Conservation (phyloP, 2,113 vertebrate genomes). For the Naja naja region DNA sequence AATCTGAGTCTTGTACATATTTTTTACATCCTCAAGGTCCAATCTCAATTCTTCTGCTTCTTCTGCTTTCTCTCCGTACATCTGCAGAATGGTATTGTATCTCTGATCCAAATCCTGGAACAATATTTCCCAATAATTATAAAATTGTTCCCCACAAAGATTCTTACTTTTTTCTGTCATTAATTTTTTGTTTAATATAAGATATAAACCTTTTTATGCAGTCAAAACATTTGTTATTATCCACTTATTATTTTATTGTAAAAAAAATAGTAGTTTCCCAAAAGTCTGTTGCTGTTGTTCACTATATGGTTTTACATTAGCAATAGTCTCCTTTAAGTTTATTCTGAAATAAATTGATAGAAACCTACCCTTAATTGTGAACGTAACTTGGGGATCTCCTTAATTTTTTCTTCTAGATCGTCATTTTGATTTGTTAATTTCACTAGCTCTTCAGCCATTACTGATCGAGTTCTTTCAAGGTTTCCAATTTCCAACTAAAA, state of each 20-base stretch:
- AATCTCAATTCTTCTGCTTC: conserved; percentile 93
- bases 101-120: conserved; percentile 94
- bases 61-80: conserved; percentile 98
- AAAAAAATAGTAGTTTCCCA: background rate
- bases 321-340: background rate
- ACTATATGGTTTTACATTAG: background rate
- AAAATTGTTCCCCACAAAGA: background rate
- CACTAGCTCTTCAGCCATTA: conserved; percentile 94
- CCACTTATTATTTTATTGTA: background rate
- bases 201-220: background rate
- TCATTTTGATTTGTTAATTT: conserved; percentile 94
- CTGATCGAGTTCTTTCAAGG: conserved; percentile 90
- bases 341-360: background rate
- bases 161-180: background rate
- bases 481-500: conserved; percentile 87
- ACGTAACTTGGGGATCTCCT: conserved; percentile 86
- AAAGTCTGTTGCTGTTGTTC: background rate
- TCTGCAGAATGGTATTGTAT: conserved; percentile 98
- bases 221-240: background rate
- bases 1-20: conserved; percentile 98
- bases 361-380: conserved; percentile 82
- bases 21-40: conserved; percentile 97
- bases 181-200: background rate
- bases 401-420: conserved; percentile 91
- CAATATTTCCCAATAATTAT: background rate